Evolutionary conservation across 2,113 vertebrate species (phyloP).

Genomic region (Arvicanthis niloticus): DNA sequence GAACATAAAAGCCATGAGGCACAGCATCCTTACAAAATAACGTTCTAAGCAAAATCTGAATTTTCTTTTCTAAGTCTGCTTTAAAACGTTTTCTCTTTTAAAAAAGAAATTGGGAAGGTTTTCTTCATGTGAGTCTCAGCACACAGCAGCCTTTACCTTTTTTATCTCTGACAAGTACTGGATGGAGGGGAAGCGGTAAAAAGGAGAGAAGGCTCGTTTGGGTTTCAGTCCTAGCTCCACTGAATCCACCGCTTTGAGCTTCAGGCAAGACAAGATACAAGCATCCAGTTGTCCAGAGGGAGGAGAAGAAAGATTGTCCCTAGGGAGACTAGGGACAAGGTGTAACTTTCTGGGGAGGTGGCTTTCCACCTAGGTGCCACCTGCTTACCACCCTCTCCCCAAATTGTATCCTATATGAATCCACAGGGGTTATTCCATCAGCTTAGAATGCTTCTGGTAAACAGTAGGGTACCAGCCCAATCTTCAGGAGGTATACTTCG

Average conservation of each 20-base stretch:
- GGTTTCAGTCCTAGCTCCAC: neutral
- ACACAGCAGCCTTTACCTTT: too few relatives aligned
- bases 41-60: neutral
- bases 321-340: too few relatives aligned
- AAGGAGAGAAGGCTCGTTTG: neutral
- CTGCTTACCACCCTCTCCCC: neutral
- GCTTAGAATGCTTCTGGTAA: neutral
- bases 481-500: neutral
- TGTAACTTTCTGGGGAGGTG: too few relatives aligned
- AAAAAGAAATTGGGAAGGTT: neutral
- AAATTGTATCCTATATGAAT: neutral
- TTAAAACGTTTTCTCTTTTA: neutral
- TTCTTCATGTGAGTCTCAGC: neutral
- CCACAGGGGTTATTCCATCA: neutral
- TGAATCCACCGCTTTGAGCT: neutral
- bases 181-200: neutral
- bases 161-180: neutral
- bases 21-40: neutral
- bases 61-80: neutral
- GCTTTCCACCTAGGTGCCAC: too few relatives aligned
- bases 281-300: neutral
- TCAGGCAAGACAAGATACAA: neutral
- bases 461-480: neutral
- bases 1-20: neutral
- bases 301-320: too few relatives aligned